A percentile compares a stretch with the other conserved stretches of the same genome.
Conservation (phyloP, 2,888 invertebrate species). For the Chymomyza fuscimana region DNA sequence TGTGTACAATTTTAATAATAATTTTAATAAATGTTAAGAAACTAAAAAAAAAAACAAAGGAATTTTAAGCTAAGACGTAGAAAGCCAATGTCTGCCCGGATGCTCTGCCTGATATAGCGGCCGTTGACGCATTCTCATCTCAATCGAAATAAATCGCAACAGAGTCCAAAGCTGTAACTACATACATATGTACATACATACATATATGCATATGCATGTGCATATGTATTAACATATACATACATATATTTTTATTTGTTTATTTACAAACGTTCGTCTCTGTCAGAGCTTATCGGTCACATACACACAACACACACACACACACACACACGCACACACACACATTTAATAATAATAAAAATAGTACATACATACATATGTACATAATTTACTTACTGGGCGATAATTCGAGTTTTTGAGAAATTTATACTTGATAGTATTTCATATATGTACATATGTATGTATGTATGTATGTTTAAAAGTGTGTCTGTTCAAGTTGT, state of each 20-base stretch:
- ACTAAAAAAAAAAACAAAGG: neutral
- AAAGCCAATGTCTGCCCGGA: neutral
- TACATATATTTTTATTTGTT: conserved; percentile 20
- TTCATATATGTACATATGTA: neutral
- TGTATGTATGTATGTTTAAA: too few species aligned
- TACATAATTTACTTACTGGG: neutral
- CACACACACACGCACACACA: neutral
- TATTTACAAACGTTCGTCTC: conserved; percentile 17
- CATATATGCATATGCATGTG: conserved; percentile 25
- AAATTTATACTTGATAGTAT: neutral
- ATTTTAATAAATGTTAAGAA: neutral
- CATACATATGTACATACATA: conserved; percentile 37
- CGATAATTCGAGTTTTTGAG: neutral
- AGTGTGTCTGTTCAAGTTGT: neutral
- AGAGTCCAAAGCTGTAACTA: conserved; percentile 39
- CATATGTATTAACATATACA: neutral
- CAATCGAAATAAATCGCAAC: neutral
- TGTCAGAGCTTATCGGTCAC: neutral
- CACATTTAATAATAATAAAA: neutral
- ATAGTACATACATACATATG: neutral
- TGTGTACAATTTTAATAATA: too few species aligned
- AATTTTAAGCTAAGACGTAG: neutral
- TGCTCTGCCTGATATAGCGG: neutral
- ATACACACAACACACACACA: conserved; percentile 2
- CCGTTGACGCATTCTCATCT: neutral